Evolutionary conservation across 53 echinoderm and acorn worm species (phyloP), one percentile per base, ranked within the genome.

Genomic region (Pentamera pediparva): DNA sequence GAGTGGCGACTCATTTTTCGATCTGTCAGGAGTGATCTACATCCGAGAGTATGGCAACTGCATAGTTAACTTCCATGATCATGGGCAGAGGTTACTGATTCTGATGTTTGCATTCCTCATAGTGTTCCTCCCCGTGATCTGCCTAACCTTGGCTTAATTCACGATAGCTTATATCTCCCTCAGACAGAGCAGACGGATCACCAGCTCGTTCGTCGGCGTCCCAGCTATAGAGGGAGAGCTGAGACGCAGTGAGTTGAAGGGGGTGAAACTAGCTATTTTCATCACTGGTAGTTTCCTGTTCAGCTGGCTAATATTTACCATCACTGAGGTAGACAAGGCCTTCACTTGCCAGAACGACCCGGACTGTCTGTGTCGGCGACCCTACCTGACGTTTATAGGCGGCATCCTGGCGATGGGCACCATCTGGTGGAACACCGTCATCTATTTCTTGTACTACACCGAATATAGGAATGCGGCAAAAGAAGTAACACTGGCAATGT

Each of bases 231-330:
- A 31, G 9, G 29, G 17, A 28, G 32, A 28, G 58, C 28, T 57
- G 58, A 57, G 32, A 57, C 58, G 32, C 28, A 57, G 15, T 29
- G 27, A 57, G 32, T 57, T 29, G 58, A 57, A 57, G 58, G 58
- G 27, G 28, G 28, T 57, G 10, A 57, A 57, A 57, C 15, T 57
- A 28, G 58, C 58, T 28, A 15, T 57, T 12, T 12, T 57, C 3
- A 57, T 57, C 28, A 26, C 58, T 10, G 29, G 10, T 11, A 57
- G 58, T 17, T 57, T 57, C 21, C 32, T 28, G 15, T 57, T 29
- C 32, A 29, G 29, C 2, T 57, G 58, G 58, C 7, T 57, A 32
- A 12, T 57, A 12, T 57, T 57, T 20, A 28, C 58, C 28, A 31
- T 12, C 32, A 11, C 32, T 29, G 58, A 57, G 32, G 15, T 57